Base-by-base conservation (phyloP, 2,888 invertebrate species). In the Neria commutata region DNA sequence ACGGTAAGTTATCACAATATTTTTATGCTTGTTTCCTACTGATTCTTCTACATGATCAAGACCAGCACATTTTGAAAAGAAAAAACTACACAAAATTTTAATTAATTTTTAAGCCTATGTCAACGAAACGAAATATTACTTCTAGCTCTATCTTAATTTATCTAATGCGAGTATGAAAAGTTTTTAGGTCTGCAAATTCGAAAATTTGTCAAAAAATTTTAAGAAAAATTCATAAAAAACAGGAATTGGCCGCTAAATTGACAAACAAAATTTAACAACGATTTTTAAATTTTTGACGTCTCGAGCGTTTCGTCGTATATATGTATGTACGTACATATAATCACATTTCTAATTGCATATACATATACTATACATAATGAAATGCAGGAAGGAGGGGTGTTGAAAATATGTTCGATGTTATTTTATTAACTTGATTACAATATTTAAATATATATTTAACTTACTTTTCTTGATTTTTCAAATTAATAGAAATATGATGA, bases 171-270 rank as follows among this genome's bases (percentile, higher is more conserved):
- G 37, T 37, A 51, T 55, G 51, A 62, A 60, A 48, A 33, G 45
- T 50, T 61, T 56, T 52, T 47, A 37, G 61, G 60, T 58, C 24
- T 55, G 52, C 48, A 61, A 61, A 64, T 55, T 42, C 48, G 56
- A 47, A 52, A 60, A 65, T 68, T 67, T 67, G 70, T 63, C 11
- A 72, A 71, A 67, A 67, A n/a, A n/a, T n/a, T n/a, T 68, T 53
- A 63, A 59, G 61, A 61, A 61, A 52, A 63, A 65, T 53, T 57
- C 61, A 68, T 68, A 65, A 71, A 76, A 76, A 75, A 75, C 77
- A 75, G 77, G 72, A 77, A 77, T 77, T 76, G 78, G 76, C 77
- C 76, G 73, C 70, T 69, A 61, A 58, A 74, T 72, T 69, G 72
- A 74, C 73, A 74, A 72, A 68, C n/a, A n/a, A n/a, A n/a, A n/a